These are phyloP conservation scores for Sandelia bainsii DNA, from an alignment of 2,797 vertebrate genomes.

Conservation along the genomic window DNA sequence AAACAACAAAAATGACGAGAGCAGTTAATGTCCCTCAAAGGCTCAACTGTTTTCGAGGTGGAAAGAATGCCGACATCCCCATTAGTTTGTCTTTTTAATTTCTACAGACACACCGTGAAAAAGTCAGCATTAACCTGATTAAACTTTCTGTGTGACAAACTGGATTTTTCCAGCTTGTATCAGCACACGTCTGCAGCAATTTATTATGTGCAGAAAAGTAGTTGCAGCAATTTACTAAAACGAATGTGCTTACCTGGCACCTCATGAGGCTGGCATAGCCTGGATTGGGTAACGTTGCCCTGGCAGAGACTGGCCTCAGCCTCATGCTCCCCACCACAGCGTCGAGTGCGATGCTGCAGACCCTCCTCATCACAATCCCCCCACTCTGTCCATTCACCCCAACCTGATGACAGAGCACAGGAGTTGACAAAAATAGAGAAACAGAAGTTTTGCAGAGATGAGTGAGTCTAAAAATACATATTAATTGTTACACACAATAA, in stretches of 20 bases:
- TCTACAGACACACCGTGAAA: constrained; percentile 30
- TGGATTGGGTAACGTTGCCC: constrained; percentile 88
- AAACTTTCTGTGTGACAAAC: constrained; percentile 10
- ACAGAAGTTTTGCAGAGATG: too few relatives aligned
- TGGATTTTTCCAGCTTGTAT: constrained; percentile 30
- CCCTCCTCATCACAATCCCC: constrained; percentile 86
- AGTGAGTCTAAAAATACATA: neutral
- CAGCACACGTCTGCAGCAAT: constrained; percentile 9
- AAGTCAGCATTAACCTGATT: constrained; percentile 50
- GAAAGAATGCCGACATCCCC: constrained; percentile 35
- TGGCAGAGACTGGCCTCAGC: constrained; percentile 85
- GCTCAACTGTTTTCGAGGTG: constrained; percentile 14
- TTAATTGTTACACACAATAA: too few relatives aligned
- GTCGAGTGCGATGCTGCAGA: constrained; percentile 84
- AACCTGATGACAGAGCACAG: constrained; percentile 74
- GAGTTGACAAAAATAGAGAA: neutral
- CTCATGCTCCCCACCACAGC: constrained; percentile 82
- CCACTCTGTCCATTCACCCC: constrained; percentile 91
- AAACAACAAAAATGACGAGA: constrained; percentile 39
- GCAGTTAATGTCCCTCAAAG: constrained; percentile 28
- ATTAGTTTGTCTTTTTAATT: constrained; percentile 53
- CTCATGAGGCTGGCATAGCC: constrained; percentile 86
- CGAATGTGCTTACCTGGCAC: constrained; percentile 85
- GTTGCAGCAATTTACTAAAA: neutral
- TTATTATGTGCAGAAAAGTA: neutral